phyloP scores from a whole-genome alignment of 2,797 vertebrate species.

The Garrulus glandarius region DNA sequence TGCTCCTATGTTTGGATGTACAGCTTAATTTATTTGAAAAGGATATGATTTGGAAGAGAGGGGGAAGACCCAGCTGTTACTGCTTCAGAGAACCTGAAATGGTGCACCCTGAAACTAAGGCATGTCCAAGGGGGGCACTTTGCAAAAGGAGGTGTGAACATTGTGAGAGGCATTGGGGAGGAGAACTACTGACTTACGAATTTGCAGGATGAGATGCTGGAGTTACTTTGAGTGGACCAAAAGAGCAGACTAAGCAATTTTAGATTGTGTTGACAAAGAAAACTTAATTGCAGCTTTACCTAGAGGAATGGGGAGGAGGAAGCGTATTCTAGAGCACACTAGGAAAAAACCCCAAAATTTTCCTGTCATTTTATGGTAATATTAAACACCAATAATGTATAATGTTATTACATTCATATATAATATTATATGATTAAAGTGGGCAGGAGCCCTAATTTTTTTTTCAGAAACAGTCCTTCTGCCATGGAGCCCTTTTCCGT shows the following conservation, averaged over 20 bases:
- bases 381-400: background rate
- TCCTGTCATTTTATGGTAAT: background rate
- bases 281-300: background rate
- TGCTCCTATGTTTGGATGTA: background rate
- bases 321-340: background rate
- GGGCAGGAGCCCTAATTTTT: background rate
- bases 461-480: background rate
- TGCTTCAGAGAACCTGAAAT: background rate
- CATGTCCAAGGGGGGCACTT: background rate
- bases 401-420: background rate
- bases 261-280: background rate
- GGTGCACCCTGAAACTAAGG: background rate
- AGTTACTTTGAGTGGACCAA: background rate
- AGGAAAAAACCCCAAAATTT: background rate
- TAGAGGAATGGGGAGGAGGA: background rate
- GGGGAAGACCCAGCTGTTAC: background rate
- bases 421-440: background rate
- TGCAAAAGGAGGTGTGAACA: background rate
- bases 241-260: background rate
- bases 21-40: background rate
- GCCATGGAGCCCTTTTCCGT: background rate
- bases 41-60: background rate
- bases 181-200: background rate
- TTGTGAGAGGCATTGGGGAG: background rate
- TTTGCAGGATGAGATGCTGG: background rate